Percentiles rank a stretch among this genome's conserved stretches.
phyloP scores from a whole-genome alignment of 2,888 invertebrate species.

The Oxytorus armatus region DNA sequence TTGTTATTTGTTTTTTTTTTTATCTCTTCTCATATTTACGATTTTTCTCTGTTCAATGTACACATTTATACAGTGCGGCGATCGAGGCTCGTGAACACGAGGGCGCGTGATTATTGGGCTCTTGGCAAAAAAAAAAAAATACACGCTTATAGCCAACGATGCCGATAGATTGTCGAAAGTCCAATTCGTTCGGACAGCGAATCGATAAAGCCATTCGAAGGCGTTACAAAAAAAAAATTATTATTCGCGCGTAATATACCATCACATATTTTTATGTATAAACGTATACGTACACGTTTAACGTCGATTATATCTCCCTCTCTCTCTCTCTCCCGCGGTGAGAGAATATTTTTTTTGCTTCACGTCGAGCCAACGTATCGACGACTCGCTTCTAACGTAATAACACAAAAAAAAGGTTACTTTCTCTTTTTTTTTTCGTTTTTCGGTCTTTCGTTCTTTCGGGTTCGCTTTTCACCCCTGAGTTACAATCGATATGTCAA shows the following conservation, averaged over 20 bases:
- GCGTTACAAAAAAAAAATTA: slow-evolving; percentile 32
- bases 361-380: neutral
- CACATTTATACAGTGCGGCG: slow-evolving; percentile 78
- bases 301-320: slow-evolving; percentile 17
- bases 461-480: slow-evolving; percentile 22
- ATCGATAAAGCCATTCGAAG: slow-evolving; percentile 25
- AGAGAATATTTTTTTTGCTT: slow-evolving; percentile 4
- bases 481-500: slow-evolving; percentile 55
- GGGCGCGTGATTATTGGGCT: neutral
- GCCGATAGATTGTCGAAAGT: slow-evolving; percentile 81
- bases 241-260: slow-evolving; percentile 52
- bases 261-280: neutral
- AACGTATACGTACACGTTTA: neutral
- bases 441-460: neutral
- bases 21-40: neutral
- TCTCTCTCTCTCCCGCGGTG: neutral
- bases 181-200: slow-evolving; percentile 63
- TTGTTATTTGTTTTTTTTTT: neutral
- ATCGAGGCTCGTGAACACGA: slow-evolving; percentile 66
- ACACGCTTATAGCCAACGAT: slow-evolving; percentile 71
- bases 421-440: slow-evolving; percentile 20
- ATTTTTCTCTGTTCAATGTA: slow-evolving; percentile 74
- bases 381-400: slow-evolving; percentile 3
- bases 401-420: slow-evolving; percentile 9
- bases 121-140: too few relatives aligned